Evolutionary conservation across 2,888 invertebrate genomes (phyloP), one percentile per base, ranked within the genome.

Genomic region (Dryobota labecula): DNA sequence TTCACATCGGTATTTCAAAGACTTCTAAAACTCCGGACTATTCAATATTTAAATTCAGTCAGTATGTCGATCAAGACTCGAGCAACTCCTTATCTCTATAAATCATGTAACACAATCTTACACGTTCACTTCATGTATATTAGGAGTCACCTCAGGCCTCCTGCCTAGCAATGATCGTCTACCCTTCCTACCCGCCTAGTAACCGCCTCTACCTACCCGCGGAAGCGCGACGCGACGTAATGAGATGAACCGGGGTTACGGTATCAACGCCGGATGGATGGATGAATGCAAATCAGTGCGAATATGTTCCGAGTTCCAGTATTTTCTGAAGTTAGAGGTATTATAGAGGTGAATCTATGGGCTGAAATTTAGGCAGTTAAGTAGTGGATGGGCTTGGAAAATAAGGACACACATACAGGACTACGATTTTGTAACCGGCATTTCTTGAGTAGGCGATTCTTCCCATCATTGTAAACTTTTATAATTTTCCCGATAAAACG

Each of bases 211-310:
- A 30, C 36, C 30, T 56, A 20, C 57, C 49, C 62, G 66, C 64
- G 41, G 57, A 49, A 66, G 58, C 54, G 58, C 62, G 45, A 18
- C 57, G 49, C 82, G 85, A 80, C 78, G 82, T 87, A 89, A 88
- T 88, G 86, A 88, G 87, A 90, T 89, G 90, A 90, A 83, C 86
- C 79, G 76, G 84, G 86, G 84, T 86, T 89, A 89, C 85, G 84
- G 83, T 83, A 86, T 84, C 73, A 70, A 71, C 51, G 60, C 60
- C 49, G 27, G 54, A 56, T 51, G 43, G 65, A 66, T 70, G 73
- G 65, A 56, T 84, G 70, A 60, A 76, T 80, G 72, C 63, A 84
- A 80, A 83, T 76, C 78, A 70, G 73, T 49, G 43, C 62, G 54
- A 79, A 63, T 57, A 68, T 62, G 67, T 65, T 71, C 18, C 15